A percentile compares a stretch with the other conserved stretches of the same genome.
Conservation (phyloP, 2,888 invertebrate genomes). For the Chymomyza amoena region DNA sequence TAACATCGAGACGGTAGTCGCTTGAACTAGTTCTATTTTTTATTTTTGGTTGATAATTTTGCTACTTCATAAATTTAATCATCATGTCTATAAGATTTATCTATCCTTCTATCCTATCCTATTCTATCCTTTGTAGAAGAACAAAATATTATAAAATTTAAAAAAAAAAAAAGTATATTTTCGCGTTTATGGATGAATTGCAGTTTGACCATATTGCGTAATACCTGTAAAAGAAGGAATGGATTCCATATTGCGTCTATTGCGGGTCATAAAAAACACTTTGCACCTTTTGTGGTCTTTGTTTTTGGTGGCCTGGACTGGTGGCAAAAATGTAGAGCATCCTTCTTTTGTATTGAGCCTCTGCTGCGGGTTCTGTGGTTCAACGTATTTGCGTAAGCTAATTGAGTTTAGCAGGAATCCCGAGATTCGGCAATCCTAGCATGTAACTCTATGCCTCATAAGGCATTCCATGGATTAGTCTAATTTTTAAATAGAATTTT, state of each 20-base stretch:
- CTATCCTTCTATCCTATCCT: too few relatives aligned
- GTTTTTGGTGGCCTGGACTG: slow-evolving; percentile 3
- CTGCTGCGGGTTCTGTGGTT: slow-evolving; percentile 55
- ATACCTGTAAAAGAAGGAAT: not conserved
- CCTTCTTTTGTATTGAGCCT: slow-evolving; percentile 23
- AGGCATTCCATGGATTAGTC: slow-evolving; percentile 54
- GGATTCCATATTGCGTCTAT: not conserved
- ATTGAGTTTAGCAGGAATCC: slow-evolving; percentile 21
- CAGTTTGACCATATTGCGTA: not conserved
- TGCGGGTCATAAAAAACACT: slow-evolving; percentile 29
- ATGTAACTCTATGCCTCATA: slow-evolving; percentile 23
- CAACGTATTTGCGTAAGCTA: slow-evolving; percentile 44
- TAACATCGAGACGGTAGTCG: too few relatives aligned
- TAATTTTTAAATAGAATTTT: slow-evolving; percentile 73
- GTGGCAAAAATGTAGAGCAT: slow-evolving; percentile 35
- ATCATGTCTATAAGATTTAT: too few relatives aligned
- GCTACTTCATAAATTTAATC: too few relatives aligned
- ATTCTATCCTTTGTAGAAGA: too few relatives aligned
- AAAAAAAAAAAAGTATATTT: too few relatives aligned
- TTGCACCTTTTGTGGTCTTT: not conserved
- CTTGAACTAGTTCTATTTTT: too few relatives aligned
- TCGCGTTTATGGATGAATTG: too few relatives aligned
- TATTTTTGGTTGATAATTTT: too few relatives aligned
- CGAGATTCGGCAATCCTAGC: not conserved
- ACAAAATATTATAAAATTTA: too few relatives aligned